Base-by-base conservation (phyloP, 2,888 invertebrate genomes). In the Anthrax anthrax region DNA sequence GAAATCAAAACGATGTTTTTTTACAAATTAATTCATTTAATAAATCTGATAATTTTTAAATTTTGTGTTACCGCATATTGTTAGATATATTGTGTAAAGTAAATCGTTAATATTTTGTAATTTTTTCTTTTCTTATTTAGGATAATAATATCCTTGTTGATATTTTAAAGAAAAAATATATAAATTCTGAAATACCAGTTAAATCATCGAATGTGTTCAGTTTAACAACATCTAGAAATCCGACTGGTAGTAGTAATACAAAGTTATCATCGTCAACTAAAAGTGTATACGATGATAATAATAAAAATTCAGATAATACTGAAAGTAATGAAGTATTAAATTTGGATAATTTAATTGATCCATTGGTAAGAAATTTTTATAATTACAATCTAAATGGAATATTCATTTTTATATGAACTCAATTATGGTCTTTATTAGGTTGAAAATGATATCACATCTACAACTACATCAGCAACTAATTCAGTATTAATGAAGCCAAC, bases 301-400 rank as follows among this genome's bases (percentile, higher is more conserved):
- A 73, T 67, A 32, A 4, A 12, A 12, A 32, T 12, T 12, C 9
- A 9, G 3, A 12, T 32, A 12, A 12, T 32, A 72, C 69, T 62
- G 70, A 72, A 56, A 72, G 71, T 68, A 50, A 52, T 43, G 54
- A 54, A 55, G 50, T 54, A 47, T 53, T 75, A 70, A 75, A 75
- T 64, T 67, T 75, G 66, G 72, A 75, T 67, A 73, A 32, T 12
- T 8, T 32, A 12, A 12, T 75, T 62, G 75, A 76, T 72, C 73
- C 75, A 64, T 71, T 74, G 74, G 77, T 77, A 73, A 73, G 60
- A 1, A 14, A 4, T 32, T 12, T 12, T 9, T 41, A 8, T 16
- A 17, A 41, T 16, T 29, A 23, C 23, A 13, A 2, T 19, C 1
- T 40, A n/a, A 8, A n/a, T 23, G 14, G 18, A 39, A 32, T 44